Base-by-base conservation (phyloP, 2,797 vertebrate species). In the Botia almorhae region DNA sequence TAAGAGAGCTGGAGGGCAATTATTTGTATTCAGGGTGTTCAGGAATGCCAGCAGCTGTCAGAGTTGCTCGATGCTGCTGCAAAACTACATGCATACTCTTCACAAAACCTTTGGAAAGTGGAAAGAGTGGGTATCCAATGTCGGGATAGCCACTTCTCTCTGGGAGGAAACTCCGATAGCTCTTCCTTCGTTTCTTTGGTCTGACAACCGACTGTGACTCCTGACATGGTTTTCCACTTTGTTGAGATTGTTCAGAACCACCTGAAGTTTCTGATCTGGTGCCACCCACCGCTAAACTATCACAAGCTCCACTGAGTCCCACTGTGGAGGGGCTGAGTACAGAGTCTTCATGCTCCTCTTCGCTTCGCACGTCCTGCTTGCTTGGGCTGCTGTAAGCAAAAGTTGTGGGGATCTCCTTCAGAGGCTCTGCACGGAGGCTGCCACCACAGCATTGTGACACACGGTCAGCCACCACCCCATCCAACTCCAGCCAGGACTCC, bases 161-260 rank as follows among this genome's bases (percentile, higher is more conserved):
- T 0, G 97, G 98, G 50, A 99, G 95, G 93, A 99, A 99, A 86
- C 97, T 99, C 74, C 97, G 92, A 91, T 99, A 99, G 92, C 98
- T 99, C 96, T 99, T 99, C 86, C 97, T 96, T 85, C 98, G 92
- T 90, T 98, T 99, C 96, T 99, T 99, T 94, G 98, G 97, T 95
- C 96, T 96, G 87, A 99, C 98, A 0, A 91, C 95, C 2, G 95
- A 95, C 83, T 96, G 96, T 69, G 92, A 85, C 69, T 94, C 94
- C 46, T 87, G 90, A 65, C 86, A 82, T 2, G 87, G 88, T 90
- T 92, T 93, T 81, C 77, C 68, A 39, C 12, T 56, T 63, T 87
- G 89, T 89, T 70, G 84, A n/a, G 68, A 29, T 33, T 21, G 80
- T 65, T 68, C 74, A 14, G 68, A 75, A 23, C 51, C 67, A 10